A percentile compares a stretch with the other conserved stretches of the same genome.
Conservation (phyloP, 2,888 invertebrate species). For the Marronus borbonicus region DNA sequence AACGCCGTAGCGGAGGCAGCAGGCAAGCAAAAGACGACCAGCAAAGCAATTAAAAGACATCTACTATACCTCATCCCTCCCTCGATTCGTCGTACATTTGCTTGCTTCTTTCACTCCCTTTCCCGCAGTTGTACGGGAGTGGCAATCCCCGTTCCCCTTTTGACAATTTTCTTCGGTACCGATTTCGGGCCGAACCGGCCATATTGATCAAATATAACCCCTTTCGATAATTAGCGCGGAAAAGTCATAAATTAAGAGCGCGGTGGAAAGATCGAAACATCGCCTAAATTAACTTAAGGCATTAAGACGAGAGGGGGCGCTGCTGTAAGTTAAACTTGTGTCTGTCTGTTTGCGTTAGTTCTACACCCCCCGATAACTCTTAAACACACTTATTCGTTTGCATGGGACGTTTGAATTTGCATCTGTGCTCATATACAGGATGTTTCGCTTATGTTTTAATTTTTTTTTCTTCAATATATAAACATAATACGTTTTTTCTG, state of each 20-base stretch:
- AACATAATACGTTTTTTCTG: no score
- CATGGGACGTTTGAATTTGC: background rate
- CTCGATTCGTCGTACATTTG: background rate
- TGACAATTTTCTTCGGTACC: slow-evolving; percentile 20
- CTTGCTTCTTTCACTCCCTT: background rate
- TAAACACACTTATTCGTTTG: no score
- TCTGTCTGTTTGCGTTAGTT: slow-evolving; percentile 27
- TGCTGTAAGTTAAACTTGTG: slow-evolving; percentile 37
- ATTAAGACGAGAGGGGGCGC: slow-evolving; percentile 31
- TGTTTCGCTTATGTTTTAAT: no score
- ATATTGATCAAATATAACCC: slow-evolving; percentile 48
- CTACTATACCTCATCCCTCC: background rate
- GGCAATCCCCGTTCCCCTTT: background rate
- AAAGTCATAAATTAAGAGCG: slow-evolving; percentile 43
- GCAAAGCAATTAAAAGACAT: slow-evolving; percentile 45
- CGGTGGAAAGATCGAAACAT: slow-evolving; percentile 54
- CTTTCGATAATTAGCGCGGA: slow-evolving; percentile 46
- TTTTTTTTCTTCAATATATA: no score
- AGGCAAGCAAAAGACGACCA: slow-evolving; percentile 22
- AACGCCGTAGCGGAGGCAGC: background rate
- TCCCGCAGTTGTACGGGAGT: background rate
- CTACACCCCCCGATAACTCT: background rate
- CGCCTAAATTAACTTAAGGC: slow-evolving; percentile 57
- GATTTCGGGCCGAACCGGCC: slow-evolving; percentile 14
- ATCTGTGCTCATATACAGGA: background rate